Evolutionary conservation across 2,113 vertebrate species (phyloP).

Genomic region (Condylura cristata): DNA sequence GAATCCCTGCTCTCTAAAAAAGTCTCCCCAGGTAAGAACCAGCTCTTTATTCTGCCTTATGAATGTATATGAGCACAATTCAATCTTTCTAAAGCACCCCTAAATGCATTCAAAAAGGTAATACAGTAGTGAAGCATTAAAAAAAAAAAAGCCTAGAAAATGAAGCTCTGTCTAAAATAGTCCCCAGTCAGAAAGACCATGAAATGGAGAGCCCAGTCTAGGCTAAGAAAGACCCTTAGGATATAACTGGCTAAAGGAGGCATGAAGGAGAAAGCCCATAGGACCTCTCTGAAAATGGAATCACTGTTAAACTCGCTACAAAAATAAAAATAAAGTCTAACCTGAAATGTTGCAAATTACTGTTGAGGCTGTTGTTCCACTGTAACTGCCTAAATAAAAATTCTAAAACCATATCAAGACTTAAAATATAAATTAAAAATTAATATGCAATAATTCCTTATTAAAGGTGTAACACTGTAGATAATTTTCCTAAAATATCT

Average conservation of each 20-base stretch:
- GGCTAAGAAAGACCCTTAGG: neutral
- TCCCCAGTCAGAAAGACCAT: neutral
- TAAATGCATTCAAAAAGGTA: neutral
- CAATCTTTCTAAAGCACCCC: slow-evolving; percentile 5
- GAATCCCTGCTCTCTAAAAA: neutral
- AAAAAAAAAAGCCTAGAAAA: slow-evolving; percentile 18
- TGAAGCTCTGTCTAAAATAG: neutral
- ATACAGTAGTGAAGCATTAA: neutral
- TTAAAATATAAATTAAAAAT: slow-evolving; percentile 15
- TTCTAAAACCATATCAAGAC: neutral
- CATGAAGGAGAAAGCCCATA: neutral
- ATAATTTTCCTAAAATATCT: slow-evolving; percentile 48
- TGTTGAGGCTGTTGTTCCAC: neutral
- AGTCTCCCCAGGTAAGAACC: neutral
- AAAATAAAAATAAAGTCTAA: neutral
- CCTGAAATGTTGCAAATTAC: neutral
- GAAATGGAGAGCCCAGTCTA: neutral
- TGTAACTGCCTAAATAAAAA: neutral
- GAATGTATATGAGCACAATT: neutral
- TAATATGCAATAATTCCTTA: slow-evolving; percentile 65
- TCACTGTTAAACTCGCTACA: neutral
- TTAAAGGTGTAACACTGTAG: neutral
- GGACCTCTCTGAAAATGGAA: neutral
- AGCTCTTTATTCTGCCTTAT: neutral
- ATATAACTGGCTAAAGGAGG: neutral